Evolutionary conservation across 2,113 vertebrate species (phyloP), one percentile per base, ranked within the genome.

Genomic region (Sterrhoptilus dennistouni): DNA sequence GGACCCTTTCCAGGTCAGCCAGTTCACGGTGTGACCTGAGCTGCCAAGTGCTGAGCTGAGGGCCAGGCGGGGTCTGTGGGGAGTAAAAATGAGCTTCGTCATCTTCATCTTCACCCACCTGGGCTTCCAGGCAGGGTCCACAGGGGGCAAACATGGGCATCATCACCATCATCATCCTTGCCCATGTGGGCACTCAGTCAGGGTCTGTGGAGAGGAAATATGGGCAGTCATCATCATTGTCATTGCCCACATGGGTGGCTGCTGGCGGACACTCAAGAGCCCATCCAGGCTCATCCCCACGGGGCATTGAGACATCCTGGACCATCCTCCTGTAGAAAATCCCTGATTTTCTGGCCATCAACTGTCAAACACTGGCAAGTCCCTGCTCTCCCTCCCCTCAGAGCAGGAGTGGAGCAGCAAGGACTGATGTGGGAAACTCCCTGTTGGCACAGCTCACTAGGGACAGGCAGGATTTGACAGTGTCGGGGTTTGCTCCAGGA

Each of bases 241-340:
- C 28, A 12, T 49, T 35, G 44, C 25, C 45, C 72, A 23, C 4
- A 1, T 6, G 9, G 21, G 40, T 13, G 0, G 0, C 64, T 78
- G 38, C 54, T 45, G 83, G 33, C 0, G 0, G 29, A 36, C 1
- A 4, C 28, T 33, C n/a, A 23, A 24, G 59, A 57, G 0, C 27
- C 49, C 5, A 0, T 40, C 57, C 50, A 36, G 50, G 76, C 23
- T 65, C 35, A 11, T 10, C 33, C 36, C 52, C 52, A 44, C 0
- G 0, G 60, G 28, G 50, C 87, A 20, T 45, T 45, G 5, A 1
- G 52, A 35, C 52, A 25, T 25, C 52, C 35, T 6, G 44, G 60
- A 5, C 24, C 53, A 8, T 28, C 15, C 31, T 72, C 27, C 60
- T 13, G 0, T 3, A 15, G 60, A 54, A 18, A 59, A 53, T 66